phyloP scores from a whole-genome alignment of 2,888 invertebrate species.

The Pachydiplax longipennis region DNA sequence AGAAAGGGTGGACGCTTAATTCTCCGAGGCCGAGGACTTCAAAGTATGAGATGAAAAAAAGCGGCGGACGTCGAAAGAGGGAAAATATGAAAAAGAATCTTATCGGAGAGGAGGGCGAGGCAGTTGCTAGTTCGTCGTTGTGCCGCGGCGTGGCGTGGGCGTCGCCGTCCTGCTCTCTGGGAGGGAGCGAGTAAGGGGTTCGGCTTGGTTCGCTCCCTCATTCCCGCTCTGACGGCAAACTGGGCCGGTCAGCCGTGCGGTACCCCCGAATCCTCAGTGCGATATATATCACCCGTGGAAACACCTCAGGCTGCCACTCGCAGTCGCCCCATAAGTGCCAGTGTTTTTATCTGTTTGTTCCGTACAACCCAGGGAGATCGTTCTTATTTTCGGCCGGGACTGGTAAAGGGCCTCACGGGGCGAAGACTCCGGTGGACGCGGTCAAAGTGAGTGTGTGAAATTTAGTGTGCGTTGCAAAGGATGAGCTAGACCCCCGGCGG shows the following conservation, averaged over 20 bases:
- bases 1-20: not conserved
- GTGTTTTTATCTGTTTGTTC: too few relatives aligned
- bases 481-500: not conserved
- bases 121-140: not conserved
- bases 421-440: not conserved
- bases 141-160: conserved; percentile 33
- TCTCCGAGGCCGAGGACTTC: not conserved
- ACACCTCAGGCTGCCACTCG: not conserved
- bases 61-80: not conserved
- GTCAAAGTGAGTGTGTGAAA: not conserved
- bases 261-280: not conserved
- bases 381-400: not conserved
- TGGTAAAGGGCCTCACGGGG: not conserved
- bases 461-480: not conserved
- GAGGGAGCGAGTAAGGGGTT: not conserved
- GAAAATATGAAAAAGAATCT: not conserved
- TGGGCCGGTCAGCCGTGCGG: not conserved
- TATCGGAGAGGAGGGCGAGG: not conserved
- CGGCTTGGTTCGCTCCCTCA: not conserved
- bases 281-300: not conserved
- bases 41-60: not conserved
- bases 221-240: not conserved
- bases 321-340: too few relatives aligned
- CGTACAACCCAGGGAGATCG: too few relatives aligned
- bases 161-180: conserved; percentile 9